Conservation (phyloP, 1,140 invertebrate species). For the Drosophila tani region DNA sequence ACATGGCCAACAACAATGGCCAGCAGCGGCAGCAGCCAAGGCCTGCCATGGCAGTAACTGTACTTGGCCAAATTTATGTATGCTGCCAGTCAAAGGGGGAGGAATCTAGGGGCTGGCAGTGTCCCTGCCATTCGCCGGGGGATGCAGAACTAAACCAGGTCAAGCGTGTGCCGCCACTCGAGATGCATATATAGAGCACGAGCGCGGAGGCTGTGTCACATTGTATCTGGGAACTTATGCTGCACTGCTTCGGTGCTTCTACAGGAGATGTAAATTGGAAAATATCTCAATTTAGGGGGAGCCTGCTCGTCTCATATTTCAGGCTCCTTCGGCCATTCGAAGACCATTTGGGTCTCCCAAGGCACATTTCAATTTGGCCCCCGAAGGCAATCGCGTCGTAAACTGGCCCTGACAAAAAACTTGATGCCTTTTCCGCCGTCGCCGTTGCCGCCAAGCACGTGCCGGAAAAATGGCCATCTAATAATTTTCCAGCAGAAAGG, state of each 20-base stretch:
- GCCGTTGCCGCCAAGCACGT: constrained; percentile 45
- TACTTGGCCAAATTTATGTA: constrained; percentile 71
- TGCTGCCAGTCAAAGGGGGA: constrained; percentile 38
- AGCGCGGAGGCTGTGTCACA: constrained; percentile 5
- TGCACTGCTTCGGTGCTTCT: constrained; percentile 12
- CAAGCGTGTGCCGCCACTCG: constrained; percentile 55
- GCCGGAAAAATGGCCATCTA: constrained; percentile 71
- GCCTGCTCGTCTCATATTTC: constrained; percentile 24
- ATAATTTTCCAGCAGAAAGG: constrained; percentile 61
- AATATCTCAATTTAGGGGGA: constrained; percentile 39
- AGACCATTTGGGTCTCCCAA: constrained; percentile 42
- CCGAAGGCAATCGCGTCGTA: constrained; percentile 61
- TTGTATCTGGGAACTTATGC: constrained; percentile 46
- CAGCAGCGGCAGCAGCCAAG: constrained; percentile 49
- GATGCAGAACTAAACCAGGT: constrained; percentile 75
- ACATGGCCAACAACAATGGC: constrained; percentile 35
- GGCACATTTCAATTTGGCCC: constrained; percentile 76
- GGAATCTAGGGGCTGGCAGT: constrained; percentile 10
- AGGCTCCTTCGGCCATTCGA: constrained; percentile 48
- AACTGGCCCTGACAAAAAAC: constrained; percentile 61
- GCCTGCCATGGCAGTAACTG: constrained; percentile 70
- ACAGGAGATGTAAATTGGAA: constrained; percentile 38
- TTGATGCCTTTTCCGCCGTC: constrained; percentile 50
- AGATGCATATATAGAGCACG: constrained; percentile 7
- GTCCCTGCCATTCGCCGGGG: constrained; percentile 37